Base-by-base conservation (phyloP, 2,888 invertebrate genomes). In the Stenotaenia linearis region DNA sequence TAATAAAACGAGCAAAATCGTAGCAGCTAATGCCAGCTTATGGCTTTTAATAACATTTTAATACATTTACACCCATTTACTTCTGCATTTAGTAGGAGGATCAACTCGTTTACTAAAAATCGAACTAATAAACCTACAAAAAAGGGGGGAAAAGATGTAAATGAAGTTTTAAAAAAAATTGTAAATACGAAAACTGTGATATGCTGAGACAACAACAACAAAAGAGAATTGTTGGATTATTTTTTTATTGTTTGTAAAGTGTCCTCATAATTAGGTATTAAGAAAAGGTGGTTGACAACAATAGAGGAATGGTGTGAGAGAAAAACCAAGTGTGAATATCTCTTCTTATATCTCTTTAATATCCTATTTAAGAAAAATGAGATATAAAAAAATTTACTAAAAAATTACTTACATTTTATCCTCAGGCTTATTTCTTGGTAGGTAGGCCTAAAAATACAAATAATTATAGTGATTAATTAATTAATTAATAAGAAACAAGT, bases 101-200 rank as follows among this genome's bases (percentile, higher is more conserved):
- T 18, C 50, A 18, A 50, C 50, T 50, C 18, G n/a, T 50, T 50
- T 18, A n/a, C 7, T 50, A 18, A 0, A 50, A 50, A 50, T 18
- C 50, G 18, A 50, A 50, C 18, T 50, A 50, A 50, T 25, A 69
- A 69, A 69, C 25, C 12, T 25, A 28, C 23, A 69, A 61, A 69
- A 4, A 12, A 69, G 25, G 25, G 25, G 2, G 10, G 25, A 28
- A 50, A 50, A n/a, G 21, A n/a, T 50, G 15, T 50, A 50, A 50
- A 18, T 1, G 50, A 50, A n/a, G 21, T n/a, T 50, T 45, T 40
- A 40, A 6, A 50, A 4, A n/a, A 3, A 18, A 18, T 50, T 50
- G 50, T 50, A 50, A 69, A 69, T 69, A 69, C 69, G 28, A 69
- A 69, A 69, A 69, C 69, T 69, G 69, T 69, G 69, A 69, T 69